Evolutionary conservation across 2,888 invertebrate species (phyloP), one percentile per base, ranked within the genome.

Genomic region (Hermaeophaga mercurialis): DNA sequence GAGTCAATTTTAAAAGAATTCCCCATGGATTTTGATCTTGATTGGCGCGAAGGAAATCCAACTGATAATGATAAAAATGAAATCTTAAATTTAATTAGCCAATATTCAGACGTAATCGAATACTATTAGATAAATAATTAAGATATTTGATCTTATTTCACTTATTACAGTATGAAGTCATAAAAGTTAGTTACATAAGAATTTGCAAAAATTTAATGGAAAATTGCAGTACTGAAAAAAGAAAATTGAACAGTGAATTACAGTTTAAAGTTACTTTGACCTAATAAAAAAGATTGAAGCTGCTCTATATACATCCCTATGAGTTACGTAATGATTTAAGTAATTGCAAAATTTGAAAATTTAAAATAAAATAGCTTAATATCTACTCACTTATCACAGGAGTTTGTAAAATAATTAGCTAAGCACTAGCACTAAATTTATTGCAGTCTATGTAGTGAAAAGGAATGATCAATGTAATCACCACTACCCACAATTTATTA

Each of bases 381-480:
- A 8, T n/a, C 0, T 14, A 46, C 45, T 54, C 22, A 53, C 38
- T 43, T 33, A 53, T 45, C 14, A 18, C n/a, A 38, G 53, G 11
- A 38, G 17, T 12, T 22, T 22, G 7, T 33, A 24, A 34, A 52
- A 36, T 3, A n/a, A n/a, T 31, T 17, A 31, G 5, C 12, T 31
- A 31, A 8, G n/a, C 12, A 31, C 12, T 31, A 31, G 31, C 33
- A 43, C 41, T 48, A 49, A 4, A 26, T 11, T n/a, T 31, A 12
- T 9, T 11, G n/a, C 31, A 31, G 11, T 31, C 31, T 31, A 11
- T n/a, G 2, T 1, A 11, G 12, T 11, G 6, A 31, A 31, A 31
- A 11, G n/a, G 31, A 31, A 31, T 11, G 31, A 5, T n/a, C n/a
- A n/a, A n/a, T n/a, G n/a, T n/a, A n/a, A n/a, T n/a, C n/a, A 22